Evolutionary conservation across 2,113 vertebrate species (phyloP).

Genomic region (Pagrus major): DNA sequence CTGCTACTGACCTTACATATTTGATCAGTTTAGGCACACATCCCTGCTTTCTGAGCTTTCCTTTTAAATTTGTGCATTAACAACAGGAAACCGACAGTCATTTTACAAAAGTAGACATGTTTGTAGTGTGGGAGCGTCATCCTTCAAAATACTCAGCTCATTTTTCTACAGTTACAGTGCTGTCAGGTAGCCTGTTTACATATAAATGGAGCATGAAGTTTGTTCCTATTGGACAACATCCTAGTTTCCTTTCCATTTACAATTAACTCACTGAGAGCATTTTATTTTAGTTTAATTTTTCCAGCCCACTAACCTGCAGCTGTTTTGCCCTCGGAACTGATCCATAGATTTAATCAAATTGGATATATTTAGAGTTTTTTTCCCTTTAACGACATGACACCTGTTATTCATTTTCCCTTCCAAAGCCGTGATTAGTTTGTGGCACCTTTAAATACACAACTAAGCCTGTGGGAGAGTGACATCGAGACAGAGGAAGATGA

Average conservation of each 20-base stretch:
- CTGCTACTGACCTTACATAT: not conserved
- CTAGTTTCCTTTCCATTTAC: slow-evolving; percentile 22
- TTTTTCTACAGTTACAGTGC: not conserved
- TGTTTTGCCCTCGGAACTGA: slow-evolving; percentile 1
- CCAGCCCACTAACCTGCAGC: not conserved
- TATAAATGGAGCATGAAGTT: not conserved
- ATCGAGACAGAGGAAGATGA: not conserved
- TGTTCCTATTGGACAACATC: not conserved
- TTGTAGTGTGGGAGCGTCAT: not conserved
- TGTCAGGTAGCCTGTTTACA: not conserved
- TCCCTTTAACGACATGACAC: not conserved
- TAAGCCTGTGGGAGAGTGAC: not conserved
- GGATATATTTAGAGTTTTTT: not conserved
- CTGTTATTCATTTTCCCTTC: slow-evolving; percentile 19
- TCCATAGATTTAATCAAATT: not conserved
- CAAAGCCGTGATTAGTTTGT: not conserved
- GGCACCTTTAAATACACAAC: not conserved
- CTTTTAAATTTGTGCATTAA: not conserved
- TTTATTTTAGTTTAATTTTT: not conserved
- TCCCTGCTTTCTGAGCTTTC: not conserved
- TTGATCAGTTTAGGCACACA: not conserved
- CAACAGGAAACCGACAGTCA: not conserved
- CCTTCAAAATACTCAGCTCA: not conserved
- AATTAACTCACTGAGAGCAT: not conserved
- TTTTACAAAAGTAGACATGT: not conserved